Evolutionary conservation across 2,888 invertebrate genomes (phyloP), one percentile per base, ranked within the genome.

Genomic region (Oscheius myriophilus): DNA sequence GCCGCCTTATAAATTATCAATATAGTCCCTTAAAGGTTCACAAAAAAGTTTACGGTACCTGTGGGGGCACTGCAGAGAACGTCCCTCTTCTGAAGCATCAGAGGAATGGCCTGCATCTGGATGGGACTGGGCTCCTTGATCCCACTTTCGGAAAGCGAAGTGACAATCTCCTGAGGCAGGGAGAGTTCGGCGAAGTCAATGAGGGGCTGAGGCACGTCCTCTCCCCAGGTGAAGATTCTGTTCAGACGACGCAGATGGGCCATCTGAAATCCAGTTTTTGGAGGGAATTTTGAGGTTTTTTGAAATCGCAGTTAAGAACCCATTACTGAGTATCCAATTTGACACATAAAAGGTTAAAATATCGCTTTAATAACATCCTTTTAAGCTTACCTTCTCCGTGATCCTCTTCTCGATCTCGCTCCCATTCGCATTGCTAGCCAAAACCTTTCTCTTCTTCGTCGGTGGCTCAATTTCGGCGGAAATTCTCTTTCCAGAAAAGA

Each of bases 41-140:
- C 14, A 43, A n/a, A 2, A 25, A 18, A 14, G 54, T 14, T 23
- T 45, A 33, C 58, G 62, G 12, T 16, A 79, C 84, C 97, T 0
- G 97, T 98, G 0, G 96, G 96, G 0, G 97, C 97, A 87, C 94
- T 95, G 0, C 94, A 95, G 82, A 97, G 90, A 42, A 96, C 88
- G 86, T 95, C 93, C 59, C 82, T 71, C 26, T 78, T 67, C 21
- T 69, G 90, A 63, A 95, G 87, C 92, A 97, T 92, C 69, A 93
- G 90, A 1, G 97, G 94, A 77, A 96, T 90, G 0, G 94, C 92
- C 88, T 97, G 96, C 90, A 95, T 92, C 88, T 96, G 95, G 81
- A 96, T 92, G 0, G 94, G 92, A 0, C 95, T 95, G 0, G 95
- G 95, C 64, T 90, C 90, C 3, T 59, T 58, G 46, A 84, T 82